Base-by-base conservation (phyloP, 2,888 invertebrate genomes). In the Acheta domesticus region DNA sequence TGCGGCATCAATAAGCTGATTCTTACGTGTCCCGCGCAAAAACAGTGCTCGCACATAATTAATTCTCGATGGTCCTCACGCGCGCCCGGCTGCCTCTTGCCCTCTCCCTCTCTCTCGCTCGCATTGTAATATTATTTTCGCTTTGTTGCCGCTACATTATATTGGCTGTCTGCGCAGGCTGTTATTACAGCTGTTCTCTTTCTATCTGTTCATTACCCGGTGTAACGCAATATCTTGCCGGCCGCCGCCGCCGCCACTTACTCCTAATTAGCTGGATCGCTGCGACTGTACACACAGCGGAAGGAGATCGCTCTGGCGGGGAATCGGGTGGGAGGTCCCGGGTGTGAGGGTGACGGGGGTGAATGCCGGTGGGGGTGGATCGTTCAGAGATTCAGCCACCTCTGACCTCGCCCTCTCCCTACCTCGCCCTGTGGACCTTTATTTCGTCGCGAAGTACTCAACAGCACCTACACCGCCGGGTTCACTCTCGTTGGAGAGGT, bases 21-120 rank as follows among this genome's bases (percentile, higher is more conserved):
- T 62, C 62, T 62, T 62, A 62, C 62, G 62, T 62, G 62, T 62
- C 62, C 62, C 62, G 62, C 62, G 62, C 62, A 62, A 62, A 62
- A 62, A 62, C 62, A 62, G 16, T n/a, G n/a, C 62, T 62, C 62
- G 62, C 62, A 62, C 62, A 62, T 62, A 62, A 62, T 62, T 62
- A 62, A 62, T 62, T 62, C 62, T 62, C 62, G 62, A 62, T 62
- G 62, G 62, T 11, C 62, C 16, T 62, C 62, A 14, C 14, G 62
- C 36, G 36, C 36, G 36, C 36, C 36, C 36, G 36, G 36, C 36
- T 36, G 36, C 36, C 36, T 36, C 36, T 8, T 8, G 36, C 36
- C 5, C 36, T 36, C 36, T 36, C 36, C 5, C 36, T 36, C 36
- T 36, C 36, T 8, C 36, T 36, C n/a, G 4, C 62, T 62, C 62